Evolutionary conservation across 1,140 invertebrate genomes (phyloP).

Genomic region (Hesperophylax magnus): DNA sequence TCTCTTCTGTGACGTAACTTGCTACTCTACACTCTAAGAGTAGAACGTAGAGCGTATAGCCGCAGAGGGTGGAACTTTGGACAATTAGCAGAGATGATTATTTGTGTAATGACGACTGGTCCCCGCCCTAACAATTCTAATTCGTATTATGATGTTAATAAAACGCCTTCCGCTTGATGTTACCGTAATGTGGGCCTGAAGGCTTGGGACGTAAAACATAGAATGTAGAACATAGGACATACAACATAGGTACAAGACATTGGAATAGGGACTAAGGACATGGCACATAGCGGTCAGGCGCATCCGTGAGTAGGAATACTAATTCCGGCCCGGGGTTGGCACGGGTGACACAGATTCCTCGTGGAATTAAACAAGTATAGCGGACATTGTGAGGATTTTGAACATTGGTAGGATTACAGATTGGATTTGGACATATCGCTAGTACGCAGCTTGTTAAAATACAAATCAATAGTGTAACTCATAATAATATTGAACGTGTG

Average conservation of each 20-base stretch:
- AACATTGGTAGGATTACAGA: no score
- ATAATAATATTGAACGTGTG: no score
- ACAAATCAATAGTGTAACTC: no score
- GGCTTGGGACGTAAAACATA: not conserved
- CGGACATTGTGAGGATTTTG: not conserved
- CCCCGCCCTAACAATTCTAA: slow-evolving; percentile 53
- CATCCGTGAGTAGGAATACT: slow-evolving; percentile 14
- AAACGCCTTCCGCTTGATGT: slow-evolving; percentile 48
- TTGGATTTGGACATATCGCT: no score
- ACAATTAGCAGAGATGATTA: slow-evolving; percentile 53
- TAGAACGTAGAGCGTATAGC: not conserved
- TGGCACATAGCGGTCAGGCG: slow-evolving; percentile 41
- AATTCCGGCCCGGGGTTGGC: not conserved
- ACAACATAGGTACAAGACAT: not conserved
- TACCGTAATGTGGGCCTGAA: slow-evolving; percentile 2
- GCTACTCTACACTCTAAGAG: not conserved
- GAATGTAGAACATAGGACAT: not conserved
- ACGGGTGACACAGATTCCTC: slow-evolving; percentile 9
- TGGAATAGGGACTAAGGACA: slow-evolving; percentile 3
- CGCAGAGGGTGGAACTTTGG: not conserved
- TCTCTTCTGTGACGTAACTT: no score
- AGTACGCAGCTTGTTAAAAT: no score
- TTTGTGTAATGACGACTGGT: slow-evolving; percentile 37
- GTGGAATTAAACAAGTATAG: slow-evolving; percentile 34
- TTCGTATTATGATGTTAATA: slow-evolving; percentile 55